Conservation (phyloP, 2,113 vertebrate genomes). For the Ctenodactylus gundi region DNA sequence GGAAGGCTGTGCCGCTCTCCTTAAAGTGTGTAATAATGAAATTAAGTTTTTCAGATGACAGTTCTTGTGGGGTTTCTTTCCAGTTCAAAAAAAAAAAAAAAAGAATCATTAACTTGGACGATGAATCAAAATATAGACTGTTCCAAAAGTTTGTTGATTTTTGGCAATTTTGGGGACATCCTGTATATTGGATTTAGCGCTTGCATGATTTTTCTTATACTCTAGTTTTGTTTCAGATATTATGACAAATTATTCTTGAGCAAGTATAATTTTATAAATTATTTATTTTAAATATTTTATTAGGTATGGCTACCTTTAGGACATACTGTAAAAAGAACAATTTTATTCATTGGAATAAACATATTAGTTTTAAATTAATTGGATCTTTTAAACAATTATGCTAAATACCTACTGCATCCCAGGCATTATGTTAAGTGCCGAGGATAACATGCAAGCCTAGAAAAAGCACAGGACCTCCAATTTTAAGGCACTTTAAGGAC, state of each 20-base stretch:
- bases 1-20: not conserved
- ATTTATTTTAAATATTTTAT: no score
- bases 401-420: not conserved
- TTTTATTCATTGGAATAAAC: not conserved
- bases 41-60: not conserved
- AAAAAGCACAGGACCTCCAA: not conserved
- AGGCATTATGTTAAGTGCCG: not conserved
- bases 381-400: not conserved
- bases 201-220: no score
- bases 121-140: no score
- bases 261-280: no score
- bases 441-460: not conserved
- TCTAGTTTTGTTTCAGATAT: no score
- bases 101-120: not conserved
- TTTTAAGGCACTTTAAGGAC: not conserved
- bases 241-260: no score
- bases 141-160: no score
- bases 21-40: not conserved
- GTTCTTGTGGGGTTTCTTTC: not conserved
- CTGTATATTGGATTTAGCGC: no score
- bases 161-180: no score
- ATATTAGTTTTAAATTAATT: not conserved
- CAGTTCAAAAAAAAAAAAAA: no score
- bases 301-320: no score
- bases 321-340: no score